A percentile compares a stretch with the other conserved stretches of the same genome.
phyloP scores from a whole-genome alignment of 2,113 vertebrate genomes.

The Notarius lentiginosus region DNA sequence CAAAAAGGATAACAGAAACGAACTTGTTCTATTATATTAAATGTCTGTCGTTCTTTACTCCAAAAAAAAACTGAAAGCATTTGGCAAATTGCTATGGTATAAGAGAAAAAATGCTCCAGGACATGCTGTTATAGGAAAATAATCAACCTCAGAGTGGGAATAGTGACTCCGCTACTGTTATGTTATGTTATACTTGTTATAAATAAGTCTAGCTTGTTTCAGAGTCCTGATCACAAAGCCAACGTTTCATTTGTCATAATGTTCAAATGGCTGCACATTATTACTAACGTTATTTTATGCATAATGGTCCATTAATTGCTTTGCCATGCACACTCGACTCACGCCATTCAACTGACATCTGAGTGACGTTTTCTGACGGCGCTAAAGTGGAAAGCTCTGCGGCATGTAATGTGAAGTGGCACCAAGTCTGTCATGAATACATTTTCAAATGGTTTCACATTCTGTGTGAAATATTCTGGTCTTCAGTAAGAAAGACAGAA shows the following conservation, averaged over 20 bases:
- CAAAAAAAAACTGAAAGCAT: background rate
- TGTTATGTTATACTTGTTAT: background rate
- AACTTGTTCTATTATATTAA: background rate
- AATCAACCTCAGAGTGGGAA: background rate
- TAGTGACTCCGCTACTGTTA: background rate
- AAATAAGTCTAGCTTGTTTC: background rate
- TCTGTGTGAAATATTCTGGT: background rate
- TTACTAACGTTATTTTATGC: background rate
- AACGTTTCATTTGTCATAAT: background rate
- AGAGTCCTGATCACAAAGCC: background rate
- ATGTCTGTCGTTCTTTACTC: too few species aligned
- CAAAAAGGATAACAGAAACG: background rate
- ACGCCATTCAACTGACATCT: conserved; percentile 2
- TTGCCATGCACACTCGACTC: background rate
- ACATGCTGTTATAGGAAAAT: background rate
- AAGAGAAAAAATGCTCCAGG: background rate
- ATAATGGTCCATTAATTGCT: background rate
- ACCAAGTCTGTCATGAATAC: background rate
- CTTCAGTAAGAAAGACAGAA: background rate
- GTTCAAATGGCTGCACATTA: background rate
- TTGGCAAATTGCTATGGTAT: background rate
- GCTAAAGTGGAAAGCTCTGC: background rate
- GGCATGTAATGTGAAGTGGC: conserved; percentile 5
- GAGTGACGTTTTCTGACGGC: background rate
- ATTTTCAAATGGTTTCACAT: background rate